A percentile compares a stretch with the other conserved stretches of the same genome.
phyloP scores from a whole-genome alignment of 2,113 vertebrate species.

The Merops nubicus region DNA sequence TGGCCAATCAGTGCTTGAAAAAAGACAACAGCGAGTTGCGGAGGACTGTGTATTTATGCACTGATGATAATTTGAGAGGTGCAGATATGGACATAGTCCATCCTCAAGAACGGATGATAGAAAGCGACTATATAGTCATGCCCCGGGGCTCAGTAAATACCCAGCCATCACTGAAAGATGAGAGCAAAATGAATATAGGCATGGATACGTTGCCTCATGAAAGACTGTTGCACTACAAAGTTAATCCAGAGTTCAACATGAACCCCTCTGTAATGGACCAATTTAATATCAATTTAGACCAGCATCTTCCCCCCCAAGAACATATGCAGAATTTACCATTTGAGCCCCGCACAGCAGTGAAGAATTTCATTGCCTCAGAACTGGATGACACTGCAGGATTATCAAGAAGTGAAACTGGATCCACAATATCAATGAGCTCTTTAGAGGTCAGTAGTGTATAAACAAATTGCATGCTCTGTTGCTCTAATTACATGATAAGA shows the following conservation, averaged over 20 bases:
- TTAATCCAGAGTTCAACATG: slow-evolving; percentile 92
- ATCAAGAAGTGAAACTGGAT: slow-evolving; percentile 97
- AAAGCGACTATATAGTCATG: slow-evolving; percentile 99
- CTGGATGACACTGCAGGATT: slow-evolving; percentile 93
- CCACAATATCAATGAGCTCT: slow-evolving; percentile 98
- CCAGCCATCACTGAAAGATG: slow-evolving; percentile 91
- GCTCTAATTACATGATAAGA: not conserved
- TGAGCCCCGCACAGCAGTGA: slow-evolving; percentile 96
- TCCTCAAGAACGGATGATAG: slow-evolving; percentile 92
- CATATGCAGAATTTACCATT: slow-evolving; percentile 95
- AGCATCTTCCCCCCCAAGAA: slow-evolving; percentile 89
- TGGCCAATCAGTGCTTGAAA: slow-evolving; percentile 89
- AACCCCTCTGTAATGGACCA: slow-evolving; percentile 93
- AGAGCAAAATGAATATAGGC: slow-evolving; percentile 93
- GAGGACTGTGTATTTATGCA: slow-evolving; percentile 95
- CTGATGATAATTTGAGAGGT: slow-evolving; percentile 91
- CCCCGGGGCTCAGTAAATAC: slow-evolving; percentile 87
- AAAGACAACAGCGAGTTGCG: slow-evolving; percentile 89
- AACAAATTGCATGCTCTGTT: slow-evolving; percentile 11
- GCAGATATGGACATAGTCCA: slow-evolving; percentile 90
- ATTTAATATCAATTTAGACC: slow-evolving; percentile 91
- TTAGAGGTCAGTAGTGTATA: slow-evolving; percentile 87
- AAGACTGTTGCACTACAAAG: slow-evolving; percentile 96
- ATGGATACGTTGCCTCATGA: slow-evolving; percentile 95
- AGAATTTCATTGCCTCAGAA: slow-evolving; percentile 96